Evolutionary conservation across 2,797 vertebrate species (phyloP), one percentile per base, ranked within the genome.

Genomic region (Hydrophis major): DNA sequence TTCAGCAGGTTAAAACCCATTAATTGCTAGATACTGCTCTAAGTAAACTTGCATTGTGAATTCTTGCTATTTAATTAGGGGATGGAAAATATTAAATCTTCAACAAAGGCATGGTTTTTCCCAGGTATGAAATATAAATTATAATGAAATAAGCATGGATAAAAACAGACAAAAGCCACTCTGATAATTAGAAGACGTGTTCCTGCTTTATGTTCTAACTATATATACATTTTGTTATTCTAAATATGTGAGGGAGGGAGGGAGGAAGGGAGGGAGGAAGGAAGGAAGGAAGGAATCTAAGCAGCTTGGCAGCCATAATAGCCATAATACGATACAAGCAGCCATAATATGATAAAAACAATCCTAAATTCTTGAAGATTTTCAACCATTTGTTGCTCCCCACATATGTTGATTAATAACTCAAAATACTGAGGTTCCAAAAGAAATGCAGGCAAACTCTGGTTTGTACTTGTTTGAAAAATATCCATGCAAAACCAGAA

Each of bases 31-130:
- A 90, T 28, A 69, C 37, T 87, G 89, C 83, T 93, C 88, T 86
- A 86, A 55, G 27, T 6, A 47, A 78, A 89, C 27, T 63, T 83
- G 63, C 16, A 63, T 83, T 90, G 86, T 90, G 88, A 56, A 61
- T 78, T 90, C 25, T 78, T 28, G 59, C 47, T 42, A 78, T 50
- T 93, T 88, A 94, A 92, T 88, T 83, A 90, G 90, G 74, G 86
- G 50, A 57, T 92, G 47, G 50, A 47, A 60, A 16, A 89, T 89
- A 88, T 8, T 89, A 92, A 88, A 78, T 86, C 86, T 92, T 94
- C 91, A 94, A 57, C 63, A 94, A 92, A 94, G n/a, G 22, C 61
- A 83, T 83, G 55, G n/a, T 92, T 92, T 92, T 92, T 90, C 55
- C 20, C 88, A 89, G 69, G 57, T 86, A 74, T 86, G 87, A 90